Percentiles rank a stretch among this genome's conserved stretches.
These are phyloP conservation scores for Edolisoma coerulescens DNA, from an alignment of 2,113 vertebrate species.

Conservation along the genomic window DNA sequence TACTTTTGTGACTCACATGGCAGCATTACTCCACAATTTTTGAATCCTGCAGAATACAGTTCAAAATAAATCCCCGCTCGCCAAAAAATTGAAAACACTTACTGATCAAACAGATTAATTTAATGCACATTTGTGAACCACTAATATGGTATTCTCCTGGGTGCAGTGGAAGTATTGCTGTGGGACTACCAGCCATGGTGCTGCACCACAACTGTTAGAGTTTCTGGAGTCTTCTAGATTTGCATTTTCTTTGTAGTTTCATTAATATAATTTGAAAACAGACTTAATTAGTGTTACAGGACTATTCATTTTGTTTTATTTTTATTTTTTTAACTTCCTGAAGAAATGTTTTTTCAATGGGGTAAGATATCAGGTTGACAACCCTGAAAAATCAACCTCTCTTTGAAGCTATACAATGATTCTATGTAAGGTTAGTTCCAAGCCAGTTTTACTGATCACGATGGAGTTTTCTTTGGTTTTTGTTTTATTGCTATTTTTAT, in stretches of 20 bases:
- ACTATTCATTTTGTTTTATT: slow-evolving; percentile 18
- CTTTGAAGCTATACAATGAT: not conserved
- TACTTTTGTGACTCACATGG: not conserved
- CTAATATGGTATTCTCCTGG: slow-evolving; percentile 51
- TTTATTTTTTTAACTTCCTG: not conserved
- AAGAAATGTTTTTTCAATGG: not conserved
- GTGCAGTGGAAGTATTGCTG: not conserved
- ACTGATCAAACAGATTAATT: slow-evolving; percentile 68
- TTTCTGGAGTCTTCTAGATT: slow-evolving; percentile 66
- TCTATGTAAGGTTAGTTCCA: not conserved
- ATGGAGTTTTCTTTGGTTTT: not conserved
- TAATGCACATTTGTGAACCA: slow-evolving; percentile 57
- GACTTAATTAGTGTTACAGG: slow-evolving; percentile 62
- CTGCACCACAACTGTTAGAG: slow-evolving; percentile 32
- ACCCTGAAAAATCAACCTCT: not conserved
- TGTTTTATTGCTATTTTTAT: not conserved
- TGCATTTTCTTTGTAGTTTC: slow-evolving; percentile 70
- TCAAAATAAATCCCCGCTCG: not conserved
- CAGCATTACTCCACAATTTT: not conserved
- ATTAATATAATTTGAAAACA: slow-evolving; percentile 67
- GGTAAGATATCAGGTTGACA: not conserved
- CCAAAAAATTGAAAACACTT: slow-evolving; percentile 38
- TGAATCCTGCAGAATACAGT: not conserved
- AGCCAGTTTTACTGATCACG: not conserved
- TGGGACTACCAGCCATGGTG: slow-evolving; percentile 53